Conservation (phyloP, 2,797 vertebrate species). For the Acanthis flammea region DNA sequence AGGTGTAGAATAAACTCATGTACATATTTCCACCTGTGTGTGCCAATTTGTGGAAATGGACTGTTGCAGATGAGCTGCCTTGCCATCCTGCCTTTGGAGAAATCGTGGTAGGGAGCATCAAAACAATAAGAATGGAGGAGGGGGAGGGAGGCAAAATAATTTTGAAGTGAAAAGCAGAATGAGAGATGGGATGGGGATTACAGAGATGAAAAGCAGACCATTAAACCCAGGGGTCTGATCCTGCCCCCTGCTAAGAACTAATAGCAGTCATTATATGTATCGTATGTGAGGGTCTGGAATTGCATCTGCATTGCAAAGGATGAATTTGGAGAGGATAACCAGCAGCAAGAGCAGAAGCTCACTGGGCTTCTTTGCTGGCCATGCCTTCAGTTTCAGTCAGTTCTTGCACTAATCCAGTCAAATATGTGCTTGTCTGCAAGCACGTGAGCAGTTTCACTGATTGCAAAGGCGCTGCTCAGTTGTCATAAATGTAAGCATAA, state of each 20-base stretch:
- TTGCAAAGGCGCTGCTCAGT: background rate
- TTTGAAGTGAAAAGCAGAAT: background rate
- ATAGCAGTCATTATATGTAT: background rate
- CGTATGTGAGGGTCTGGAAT: background rate
- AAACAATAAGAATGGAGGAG: background rate
- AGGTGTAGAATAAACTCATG: background rate
- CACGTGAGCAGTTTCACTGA: background rate
- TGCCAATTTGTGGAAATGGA: background rate
- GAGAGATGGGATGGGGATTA: background rate
- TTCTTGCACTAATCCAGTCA: background rate
- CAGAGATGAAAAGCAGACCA: background rate
- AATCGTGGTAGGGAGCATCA: background rate
- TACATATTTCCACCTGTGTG: background rate
- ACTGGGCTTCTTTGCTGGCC: background rate
- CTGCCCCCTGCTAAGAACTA: background rate
- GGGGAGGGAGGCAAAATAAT: background rate
- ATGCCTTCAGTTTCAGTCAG: background rate
- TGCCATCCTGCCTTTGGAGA: background rate
- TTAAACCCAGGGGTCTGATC: background rate
- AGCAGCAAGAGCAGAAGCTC: background rate
- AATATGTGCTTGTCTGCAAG: background rate
- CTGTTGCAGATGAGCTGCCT: background rate
- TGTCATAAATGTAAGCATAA: background rate
- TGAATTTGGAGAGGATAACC: background rate
- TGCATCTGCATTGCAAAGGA: background rate